phyloP scores from a whole-genome alignment of 2,797 vertebrate genomes.

The Leptodactylus fallax region DNA sequence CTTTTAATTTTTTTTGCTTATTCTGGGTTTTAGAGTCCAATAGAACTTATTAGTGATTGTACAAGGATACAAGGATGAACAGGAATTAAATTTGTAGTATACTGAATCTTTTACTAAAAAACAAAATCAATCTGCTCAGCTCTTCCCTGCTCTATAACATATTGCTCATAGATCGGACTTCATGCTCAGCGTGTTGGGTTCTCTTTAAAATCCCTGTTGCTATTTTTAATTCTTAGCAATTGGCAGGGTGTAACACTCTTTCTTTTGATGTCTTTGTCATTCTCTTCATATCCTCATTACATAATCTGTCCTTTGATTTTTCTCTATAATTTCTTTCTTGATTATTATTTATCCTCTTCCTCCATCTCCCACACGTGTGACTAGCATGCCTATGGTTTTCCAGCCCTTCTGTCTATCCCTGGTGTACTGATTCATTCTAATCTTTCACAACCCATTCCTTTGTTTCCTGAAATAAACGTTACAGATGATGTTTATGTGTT shows the following conservation, averaged over 20 bases:
- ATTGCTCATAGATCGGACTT: too few species aligned
- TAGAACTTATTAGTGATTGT: too few species aligned
- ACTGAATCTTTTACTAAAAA: too few species aligned
- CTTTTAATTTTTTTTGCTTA: too few species aligned
- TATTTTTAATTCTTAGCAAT: background rate
- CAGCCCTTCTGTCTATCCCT: background rate
- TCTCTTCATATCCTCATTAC: background rate
- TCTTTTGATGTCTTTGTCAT: background rate
- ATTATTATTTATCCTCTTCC: background rate
- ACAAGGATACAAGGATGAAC: too few species aligned
- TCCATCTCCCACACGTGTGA: constrained; percentile 12
- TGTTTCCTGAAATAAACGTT: constrained; percentile 10
- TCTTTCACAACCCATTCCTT: constrained; percentile 2
- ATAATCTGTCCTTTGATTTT: background rate
- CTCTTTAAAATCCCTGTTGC: too few species aligned
- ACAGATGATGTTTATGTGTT: background rate
- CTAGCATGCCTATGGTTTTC: background rate
- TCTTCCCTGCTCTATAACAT: too few species aligned
- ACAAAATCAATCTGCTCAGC: too few species aligned
- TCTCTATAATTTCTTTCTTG: background rate
- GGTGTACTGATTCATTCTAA: constrained; percentile 7
- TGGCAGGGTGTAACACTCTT: background rate
- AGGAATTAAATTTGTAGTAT: too few species aligned
- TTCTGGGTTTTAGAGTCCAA: too few species aligned
- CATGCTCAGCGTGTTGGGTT: too few species aligned